phyloP scores from a whole-genome alignment of 2,113 vertebrate genomes.

The Ciconia boyciana region DNA sequence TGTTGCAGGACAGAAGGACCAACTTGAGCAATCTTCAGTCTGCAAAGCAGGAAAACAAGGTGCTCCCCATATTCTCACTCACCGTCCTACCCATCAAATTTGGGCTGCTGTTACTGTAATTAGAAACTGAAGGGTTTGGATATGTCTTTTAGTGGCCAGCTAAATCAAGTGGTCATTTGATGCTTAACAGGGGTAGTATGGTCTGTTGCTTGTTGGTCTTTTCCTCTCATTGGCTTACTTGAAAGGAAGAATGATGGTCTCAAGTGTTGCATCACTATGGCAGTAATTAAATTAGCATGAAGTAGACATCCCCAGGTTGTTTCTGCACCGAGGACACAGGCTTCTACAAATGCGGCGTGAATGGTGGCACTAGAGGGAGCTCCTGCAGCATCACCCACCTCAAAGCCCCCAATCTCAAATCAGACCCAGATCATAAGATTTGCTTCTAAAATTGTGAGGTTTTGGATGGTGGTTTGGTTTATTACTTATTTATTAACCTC shows the following conservation, averaged over 20 bases:
- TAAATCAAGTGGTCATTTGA: neutral
- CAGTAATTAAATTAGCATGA: neutral
- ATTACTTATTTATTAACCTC: neutral
- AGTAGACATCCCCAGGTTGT: fast-evolving
- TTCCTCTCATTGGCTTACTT: neutral
- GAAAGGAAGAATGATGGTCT: neutral
- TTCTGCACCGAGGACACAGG: fast-evolving
- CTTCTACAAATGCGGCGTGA: neutral
- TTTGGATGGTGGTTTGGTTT: neutral
- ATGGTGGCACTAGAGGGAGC: neutral
- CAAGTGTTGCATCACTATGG: neutral
- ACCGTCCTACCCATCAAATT: neutral
- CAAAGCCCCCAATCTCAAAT: neutral
- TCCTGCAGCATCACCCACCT: neutral
- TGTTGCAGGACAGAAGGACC: neutral
- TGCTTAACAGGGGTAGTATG: neutral
- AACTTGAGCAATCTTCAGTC: neutral
- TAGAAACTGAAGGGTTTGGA: neutral
- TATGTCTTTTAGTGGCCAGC: neutral
- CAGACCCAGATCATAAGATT: neutral
- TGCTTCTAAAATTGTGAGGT: neutral
- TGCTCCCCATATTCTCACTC: neutral
- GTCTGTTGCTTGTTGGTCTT: neutral
- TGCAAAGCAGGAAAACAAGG: neutral
- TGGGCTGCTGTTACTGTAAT: neutral